Evolutionary conservation across 1,140 invertebrate species (phyloP), one percentile per base, ranked within the genome.

Genomic region (Aphaenogaster rudis): DNA sequence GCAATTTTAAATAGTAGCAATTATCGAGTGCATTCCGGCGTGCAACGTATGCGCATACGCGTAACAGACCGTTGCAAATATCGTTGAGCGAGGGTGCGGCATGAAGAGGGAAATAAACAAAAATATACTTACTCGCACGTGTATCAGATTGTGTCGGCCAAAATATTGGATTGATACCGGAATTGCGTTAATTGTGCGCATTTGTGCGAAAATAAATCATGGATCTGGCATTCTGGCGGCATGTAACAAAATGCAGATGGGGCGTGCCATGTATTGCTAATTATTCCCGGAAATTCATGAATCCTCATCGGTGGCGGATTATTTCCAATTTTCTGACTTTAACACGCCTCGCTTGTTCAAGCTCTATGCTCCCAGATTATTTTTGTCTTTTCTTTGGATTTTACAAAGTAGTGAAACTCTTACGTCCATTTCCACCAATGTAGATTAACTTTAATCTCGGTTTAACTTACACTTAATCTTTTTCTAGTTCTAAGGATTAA

Each of bases 131-230:
- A 11, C 39, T 42, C 76, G 67, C 69, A 74, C 69, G 67, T 86
- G 77, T 86, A 77, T 86, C 89, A 74, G 66, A 76, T 84, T 84
- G 80, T 50, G 54, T 50, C 66, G 59, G 76, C 54, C 78, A 54
- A 77, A 71, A 90, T 81, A 72, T 80, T 45, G 74, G 66, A 90
- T 88, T 72, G 86, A 81, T 72, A 87, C 72, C 50, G 69, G 39
- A 74, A 85, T 85, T 50, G 67, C 74, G 72, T 90, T 90, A 90
- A 90, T 90, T 88, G 89, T 63, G 69, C 76, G 86, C 76, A 88
- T 90, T 71, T 67, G 64, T 61, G 36, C 52, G 76, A 90, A 80
- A 88, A 86, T 90, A 88, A 90, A 91, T 88, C 77, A 45, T 21
- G 57, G 50, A 74, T n/a, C 9, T 54, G 69, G 67, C 71, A 80